A percentile compares a stretch with the other conserved stretches of the same genome.
Conservation (phyloP, 2,113 vertebrate genomes). For the Morone saxatilis region DNA sequence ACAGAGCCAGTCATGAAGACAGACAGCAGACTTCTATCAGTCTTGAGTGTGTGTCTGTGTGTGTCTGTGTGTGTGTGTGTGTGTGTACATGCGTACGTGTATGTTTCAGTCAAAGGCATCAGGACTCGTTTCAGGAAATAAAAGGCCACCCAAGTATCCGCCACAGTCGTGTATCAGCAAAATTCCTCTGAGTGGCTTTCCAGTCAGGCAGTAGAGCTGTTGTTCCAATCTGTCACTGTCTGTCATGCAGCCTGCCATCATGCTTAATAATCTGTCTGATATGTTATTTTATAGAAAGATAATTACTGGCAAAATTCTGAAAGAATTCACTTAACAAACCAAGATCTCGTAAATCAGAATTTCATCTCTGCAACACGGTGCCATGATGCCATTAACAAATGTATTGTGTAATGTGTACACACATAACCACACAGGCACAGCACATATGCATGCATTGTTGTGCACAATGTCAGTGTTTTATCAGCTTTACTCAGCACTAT, state of each 20-base stretch:
- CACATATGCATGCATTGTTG: neutral
- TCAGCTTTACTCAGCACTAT: neutral
- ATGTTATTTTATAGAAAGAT: slow-evolving; percentile 12
- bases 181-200: slow-evolving; percentile 53
- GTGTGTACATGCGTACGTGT: slow-evolving; percentile 33
- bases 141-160: slow-evolving; percentile 66
- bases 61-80: slow-evolving; percentile 1
- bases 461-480: neutral
- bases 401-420: neutral
- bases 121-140: slow-evolving; percentile 70
- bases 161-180: slow-evolving; percentile 60
- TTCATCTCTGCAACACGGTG: neutral
- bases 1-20: slow-evolving; percentile 76
- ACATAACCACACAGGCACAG: neutral
- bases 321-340: slow-evolving; percentile 7
- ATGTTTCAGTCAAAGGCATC: slow-evolving; percentile 64
- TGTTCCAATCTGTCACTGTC: slow-evolving; percentile 51
- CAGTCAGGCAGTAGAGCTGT: slow-evolving; percentile 47
- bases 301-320: slow-evolving; percentile 4
- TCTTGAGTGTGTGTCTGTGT: slow-evolving; percentile 31
- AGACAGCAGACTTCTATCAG: slow-evolving; percentile 69
- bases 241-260: slow-evolving; percentile 11
- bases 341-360: neutral
- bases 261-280: slow-evolving; percentile 21
- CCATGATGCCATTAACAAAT: neutral